Evolutionary conservation across 1,140 invertebrate species (phyloP), one percentile per base, ranked within the genome.

Genomic region (Drosophila hydei): DNA sequence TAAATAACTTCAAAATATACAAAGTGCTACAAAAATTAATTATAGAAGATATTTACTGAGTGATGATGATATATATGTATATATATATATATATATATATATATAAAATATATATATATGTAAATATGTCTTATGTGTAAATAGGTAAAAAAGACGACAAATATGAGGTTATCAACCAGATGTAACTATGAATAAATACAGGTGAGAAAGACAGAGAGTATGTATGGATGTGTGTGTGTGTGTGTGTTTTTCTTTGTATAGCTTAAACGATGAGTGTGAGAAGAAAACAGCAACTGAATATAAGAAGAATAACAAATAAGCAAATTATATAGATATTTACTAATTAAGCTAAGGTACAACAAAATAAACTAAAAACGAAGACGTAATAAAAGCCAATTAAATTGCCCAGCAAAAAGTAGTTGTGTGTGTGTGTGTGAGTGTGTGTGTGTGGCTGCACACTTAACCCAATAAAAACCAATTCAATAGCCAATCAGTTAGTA

Each of bases 381-480:
- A 7, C 30, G 30, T 33, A 42, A 25, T 33, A n/a, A 21, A 59
- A 43, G 52, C 38, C 54, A 72, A 59, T 72, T 59, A 4, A 65
- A 36, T 71, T 58, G 61, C 45, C 62, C 62, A 12, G 33, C 11
- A 50, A 52, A 27, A 40, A 40, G 5, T 16, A 40, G 14, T 14
- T 14, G 7, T 8, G 30, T 33, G 4, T 1, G 3, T 33, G 30
- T 33, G 6, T 33, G 7, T 27, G 6, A 8, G 30, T 33, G 3
- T 3, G 9, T 33, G 14, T 40, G 40, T 50, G 23, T 36, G 23
- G 14, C 56, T 68, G 61, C 70, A 72, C 56, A n/a, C 68, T 72
- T 25, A 68, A 68, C 48, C 70, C 70, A 68, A 60, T 61, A 30
- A 56, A 72, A 68, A 63, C 55, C 62, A 72, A 72, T 72, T 72